Evolutionary conservation across 2,113 vertebrate genomes (phyloP).

Genomic region (Myodes glareolus): DNA sequence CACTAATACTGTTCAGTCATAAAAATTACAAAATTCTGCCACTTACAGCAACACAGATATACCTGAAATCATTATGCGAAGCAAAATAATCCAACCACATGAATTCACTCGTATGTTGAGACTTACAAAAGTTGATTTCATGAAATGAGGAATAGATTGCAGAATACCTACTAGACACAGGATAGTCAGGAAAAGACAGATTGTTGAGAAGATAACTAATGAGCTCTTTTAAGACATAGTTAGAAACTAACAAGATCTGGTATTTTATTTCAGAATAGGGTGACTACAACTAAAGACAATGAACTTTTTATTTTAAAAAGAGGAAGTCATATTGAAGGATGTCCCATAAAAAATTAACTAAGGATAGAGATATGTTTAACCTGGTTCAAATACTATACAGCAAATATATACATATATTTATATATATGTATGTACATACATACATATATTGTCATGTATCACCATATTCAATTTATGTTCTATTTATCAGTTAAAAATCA

Average conservation of each 20-base stretch:
- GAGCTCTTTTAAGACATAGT: neutral
- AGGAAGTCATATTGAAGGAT: neutral
- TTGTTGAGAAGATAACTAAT: neutral
- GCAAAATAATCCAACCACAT: neutral
- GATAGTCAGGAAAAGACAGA: neutral
- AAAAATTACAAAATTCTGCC: neutral
- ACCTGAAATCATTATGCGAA: neutral
- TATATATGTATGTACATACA: too few relatives aligned
- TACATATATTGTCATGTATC: neutral
- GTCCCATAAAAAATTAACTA: neutral
- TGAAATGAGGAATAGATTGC: neutral
- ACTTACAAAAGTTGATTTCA: neutral
- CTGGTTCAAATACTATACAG: neutral
- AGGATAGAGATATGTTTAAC: neutral
- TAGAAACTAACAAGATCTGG: neutral
- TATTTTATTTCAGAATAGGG: fast-evolving
- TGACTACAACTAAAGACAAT: neutral
- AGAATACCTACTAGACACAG: too few relatives aligned
- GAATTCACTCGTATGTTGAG: too few relatives aligned
- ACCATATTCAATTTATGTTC: neutral
- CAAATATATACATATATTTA: neutral
- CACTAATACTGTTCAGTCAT: neutral
- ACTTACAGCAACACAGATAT: neutral
- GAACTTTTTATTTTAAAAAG: neutral
- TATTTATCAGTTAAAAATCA: neutral